Evolutionary conservation across 2,113 vertebrate genomes (phyloP).

Genomic region (Burhinus oedicnemus): DNA sequence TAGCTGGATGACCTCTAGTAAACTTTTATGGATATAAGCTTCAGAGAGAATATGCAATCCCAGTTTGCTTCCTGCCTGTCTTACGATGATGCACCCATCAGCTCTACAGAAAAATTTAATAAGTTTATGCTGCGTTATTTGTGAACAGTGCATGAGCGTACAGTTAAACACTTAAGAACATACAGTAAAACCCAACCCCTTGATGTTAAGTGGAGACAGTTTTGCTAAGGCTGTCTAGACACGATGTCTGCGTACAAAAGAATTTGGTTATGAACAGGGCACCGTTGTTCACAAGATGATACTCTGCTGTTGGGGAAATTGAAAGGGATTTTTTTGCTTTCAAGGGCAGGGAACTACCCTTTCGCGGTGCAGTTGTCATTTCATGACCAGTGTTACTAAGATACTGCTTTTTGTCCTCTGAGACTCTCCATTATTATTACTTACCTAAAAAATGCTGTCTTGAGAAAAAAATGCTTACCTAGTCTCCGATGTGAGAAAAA

Average conservation of each 20-base stretch:
- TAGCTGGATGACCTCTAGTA: background rate
- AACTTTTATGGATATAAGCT: background rate
- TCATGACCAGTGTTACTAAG: background rate
- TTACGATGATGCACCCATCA: background rate
- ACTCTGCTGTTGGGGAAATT: background rate
- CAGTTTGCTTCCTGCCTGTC: background rate
- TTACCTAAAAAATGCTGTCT: background rate
- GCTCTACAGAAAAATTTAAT: background rate
- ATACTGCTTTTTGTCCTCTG: background rate
- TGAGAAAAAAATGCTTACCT: background rate
- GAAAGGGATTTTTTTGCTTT: background rate
- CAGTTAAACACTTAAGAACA: background rate
- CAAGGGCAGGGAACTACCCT: background rate
- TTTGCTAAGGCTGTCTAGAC: slow-evolving; percentile 32
- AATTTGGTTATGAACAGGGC: slow-evolving; percentile 1
- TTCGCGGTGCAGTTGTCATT: background rate
- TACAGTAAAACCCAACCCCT: background rate
- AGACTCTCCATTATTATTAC: background rate
- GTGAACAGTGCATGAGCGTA: background rate
- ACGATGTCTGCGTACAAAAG: background rate
- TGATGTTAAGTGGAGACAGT: background rate
- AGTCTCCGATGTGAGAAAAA: background rate
- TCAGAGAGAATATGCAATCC: background rate
- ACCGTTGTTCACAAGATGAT: background rate
- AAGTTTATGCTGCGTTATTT: background rate